phyloP scores from a whole-genome alignment of 2,888 invertebrate genomes.

The Eristalis tenax region DNA sequence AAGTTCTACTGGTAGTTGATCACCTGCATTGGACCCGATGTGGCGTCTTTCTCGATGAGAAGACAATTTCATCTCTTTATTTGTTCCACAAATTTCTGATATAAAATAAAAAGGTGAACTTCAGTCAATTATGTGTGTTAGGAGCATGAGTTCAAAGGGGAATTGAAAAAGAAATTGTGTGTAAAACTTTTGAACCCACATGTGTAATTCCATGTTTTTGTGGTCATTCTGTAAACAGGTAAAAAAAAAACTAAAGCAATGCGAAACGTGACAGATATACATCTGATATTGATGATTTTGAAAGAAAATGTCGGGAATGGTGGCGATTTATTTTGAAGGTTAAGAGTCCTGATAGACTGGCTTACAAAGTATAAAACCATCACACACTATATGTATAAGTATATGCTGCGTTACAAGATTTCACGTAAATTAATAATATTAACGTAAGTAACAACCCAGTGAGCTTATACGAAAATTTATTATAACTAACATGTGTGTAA shows the following conservation, averaged over 20 bases:
- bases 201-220: slow-evolving; percentile 32
- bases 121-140: slow-evolving; percentile 63
- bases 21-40: slow-evolving; percentile 42
- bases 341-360: no score
- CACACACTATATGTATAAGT: no score
- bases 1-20: slow-evolving; percentile 60
- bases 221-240: neutral
- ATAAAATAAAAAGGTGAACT: slow-evolving; percentile 37
- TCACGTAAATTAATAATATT: no score
- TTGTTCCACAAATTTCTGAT: slow-evolving; percentile 32
- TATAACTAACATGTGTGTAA: no score
- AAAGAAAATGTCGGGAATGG: neutral
- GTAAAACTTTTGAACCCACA: slow-evolving; percentile 33
- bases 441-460: no score
- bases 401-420: no score
- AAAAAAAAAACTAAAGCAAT: neutral
- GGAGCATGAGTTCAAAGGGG: slow-evolving; percentile 33
- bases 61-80: slow-evolving; percentile 28
- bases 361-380: no score
- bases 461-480: no score
- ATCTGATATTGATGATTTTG: neutral
- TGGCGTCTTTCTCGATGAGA: slow-evolving; percentile 32
- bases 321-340: no score
- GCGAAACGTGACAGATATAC: neutral
- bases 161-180: slow-evolving; percentile 13